These are phyloP conservation scores for Miichthys miiuy DNA, from an alignment of 2,797 vertebrate species.

Conservation along the genomic window DNA sequence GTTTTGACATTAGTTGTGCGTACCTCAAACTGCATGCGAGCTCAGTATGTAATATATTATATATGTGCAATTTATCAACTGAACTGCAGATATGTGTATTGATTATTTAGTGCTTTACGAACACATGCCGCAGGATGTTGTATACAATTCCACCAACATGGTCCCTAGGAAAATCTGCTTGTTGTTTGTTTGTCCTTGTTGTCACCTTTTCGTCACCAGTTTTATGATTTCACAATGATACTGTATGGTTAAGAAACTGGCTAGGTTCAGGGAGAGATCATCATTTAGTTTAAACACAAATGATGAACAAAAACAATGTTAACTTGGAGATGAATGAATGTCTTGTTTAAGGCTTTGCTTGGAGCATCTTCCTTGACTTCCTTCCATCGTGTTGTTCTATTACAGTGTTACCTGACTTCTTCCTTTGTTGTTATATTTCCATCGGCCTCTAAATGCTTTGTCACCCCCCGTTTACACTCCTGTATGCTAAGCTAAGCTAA, in stretches of 20 bases:
- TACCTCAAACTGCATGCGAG: conserved; percentile 3
- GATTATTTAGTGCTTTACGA: not conserved
- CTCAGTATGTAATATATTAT: conserved; percentile 5
- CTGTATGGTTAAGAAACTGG: not conserved
- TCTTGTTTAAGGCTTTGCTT: not conserved
- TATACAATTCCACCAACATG: not conserved
- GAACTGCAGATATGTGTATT: not conserved
- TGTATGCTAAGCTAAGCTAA: not conserved
- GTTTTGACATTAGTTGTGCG: not conserved
- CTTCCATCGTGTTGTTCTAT: too few relatives aligned
- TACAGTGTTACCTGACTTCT: not conserved
- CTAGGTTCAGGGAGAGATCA: not conserved
- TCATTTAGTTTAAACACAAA: not conserved
- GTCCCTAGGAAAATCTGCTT: not conserved
- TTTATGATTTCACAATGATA: not conserved
- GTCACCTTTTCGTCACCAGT: not conserved
- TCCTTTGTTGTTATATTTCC: not conserved
- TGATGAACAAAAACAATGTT: not conserved
- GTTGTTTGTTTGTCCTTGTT: not conserved
- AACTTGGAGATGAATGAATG: not conserved
- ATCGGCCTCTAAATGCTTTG: not conserved
- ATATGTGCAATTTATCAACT: not conserved
- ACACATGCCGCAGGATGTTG: not conserved
- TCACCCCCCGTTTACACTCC: too few relatives aligned
- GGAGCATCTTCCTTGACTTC: not conserved